A percentile compares a stretch with the other conserved stretches of the same genome.
Evolutionary conservation across 2,888 invertebrate species (phyloP).

Genomic region (Lamellibrachia satsuma): DNA sequence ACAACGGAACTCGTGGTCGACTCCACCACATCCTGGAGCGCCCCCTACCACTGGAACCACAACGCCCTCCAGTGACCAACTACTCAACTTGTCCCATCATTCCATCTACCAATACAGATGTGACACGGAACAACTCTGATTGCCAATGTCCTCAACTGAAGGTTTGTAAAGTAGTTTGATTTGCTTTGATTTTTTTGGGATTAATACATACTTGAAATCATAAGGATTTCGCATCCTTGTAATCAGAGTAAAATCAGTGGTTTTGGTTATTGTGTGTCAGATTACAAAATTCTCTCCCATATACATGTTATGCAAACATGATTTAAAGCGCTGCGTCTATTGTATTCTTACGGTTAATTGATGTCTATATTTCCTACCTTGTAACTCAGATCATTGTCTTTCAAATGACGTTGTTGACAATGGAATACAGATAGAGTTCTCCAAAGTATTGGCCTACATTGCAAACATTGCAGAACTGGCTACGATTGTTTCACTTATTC

Average conservation of each 20-base stretch:
- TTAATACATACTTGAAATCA: too few relatives aligned
- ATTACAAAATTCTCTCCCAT: too few relatives aligned
- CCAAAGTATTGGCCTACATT: background rate
- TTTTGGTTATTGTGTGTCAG: too few relatives aligned
- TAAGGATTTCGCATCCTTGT: background rate
- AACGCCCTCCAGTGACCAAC: slow-evolving; percentile 27
- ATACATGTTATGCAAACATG: too few relatives aligned
- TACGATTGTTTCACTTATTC: background rate
- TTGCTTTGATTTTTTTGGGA: background rate
- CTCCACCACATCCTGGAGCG: slow-evolving; percentile 57
- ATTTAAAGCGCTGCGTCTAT: too few relatives aligned
- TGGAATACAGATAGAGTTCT: background rate
- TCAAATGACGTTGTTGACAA: too few relatives aligned
- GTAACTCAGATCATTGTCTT: background rate
- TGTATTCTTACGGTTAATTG: too few relatives aligned
- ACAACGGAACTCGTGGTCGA: slow-evolving; percentile 67
- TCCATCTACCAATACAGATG: background rate
- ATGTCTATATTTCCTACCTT: background rate
- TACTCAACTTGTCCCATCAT: slow-evolving; percentile 30
- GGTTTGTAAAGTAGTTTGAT: background rate
- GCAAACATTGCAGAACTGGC: background rate
- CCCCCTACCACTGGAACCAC: slow-evolving; percentile 40
- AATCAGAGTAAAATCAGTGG: too few relatives aligned
- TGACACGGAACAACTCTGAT: slow-evolving; percentile 21
- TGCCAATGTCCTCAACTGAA: slow-evolving; percentile 13